Conservation (phyloP, 2,888 invertebrate species). For the Cephus nigrinus region DNA sequence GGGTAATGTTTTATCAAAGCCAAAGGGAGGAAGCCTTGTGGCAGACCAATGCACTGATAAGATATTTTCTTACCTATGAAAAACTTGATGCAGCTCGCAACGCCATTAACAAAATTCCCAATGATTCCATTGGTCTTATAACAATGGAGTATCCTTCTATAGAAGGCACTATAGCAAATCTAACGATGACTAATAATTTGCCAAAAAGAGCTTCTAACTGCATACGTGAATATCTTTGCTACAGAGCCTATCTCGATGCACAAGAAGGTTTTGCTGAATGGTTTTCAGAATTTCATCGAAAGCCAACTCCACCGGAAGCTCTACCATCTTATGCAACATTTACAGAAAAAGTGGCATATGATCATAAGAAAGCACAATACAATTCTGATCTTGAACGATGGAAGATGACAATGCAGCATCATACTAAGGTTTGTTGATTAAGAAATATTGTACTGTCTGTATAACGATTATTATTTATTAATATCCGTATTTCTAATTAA, state of each 20-base stretch:
- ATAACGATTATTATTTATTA: not conserved
- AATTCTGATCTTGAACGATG: constrained; percentile 83
- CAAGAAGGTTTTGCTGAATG: constrained; percentile 90
- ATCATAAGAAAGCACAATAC: constrained; percentile 84
- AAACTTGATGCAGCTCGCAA: constrained; percentile 86
- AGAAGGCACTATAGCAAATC: constrained; percentile 54
- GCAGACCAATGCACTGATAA: constrained; percentile 90
- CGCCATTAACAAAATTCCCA: constrained; percentile 79
- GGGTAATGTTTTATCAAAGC: constrained; percentile 83
- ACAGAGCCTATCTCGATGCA: constrained; percentile 88
- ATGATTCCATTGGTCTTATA: constrained; percentile 73
- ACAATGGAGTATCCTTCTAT: constrained; percentile 66
- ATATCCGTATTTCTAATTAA: not conserved
- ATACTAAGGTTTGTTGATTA: constrained; percentile 71
- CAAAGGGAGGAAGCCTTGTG: constrained; percentile 85
- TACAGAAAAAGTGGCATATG: constrained; percentile 88
- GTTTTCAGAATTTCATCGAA: constrained; percentile 84
- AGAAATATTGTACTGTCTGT: not conserved
- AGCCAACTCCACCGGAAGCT: constrained; percentile 77
- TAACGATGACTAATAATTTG: constrained; percentile 64
- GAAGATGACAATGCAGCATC: constrained; percentile 77
- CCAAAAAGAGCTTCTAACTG: constrained; percentile 64
- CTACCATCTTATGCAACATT: constrained; percentile 76
- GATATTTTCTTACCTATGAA: constrained; percentile 83
- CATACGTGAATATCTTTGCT: constrained; percentile 87